Base-by-base conservation (phyloP, 2,113 vertebrate genomes). In the Chaenogobius annularis region DNA sequence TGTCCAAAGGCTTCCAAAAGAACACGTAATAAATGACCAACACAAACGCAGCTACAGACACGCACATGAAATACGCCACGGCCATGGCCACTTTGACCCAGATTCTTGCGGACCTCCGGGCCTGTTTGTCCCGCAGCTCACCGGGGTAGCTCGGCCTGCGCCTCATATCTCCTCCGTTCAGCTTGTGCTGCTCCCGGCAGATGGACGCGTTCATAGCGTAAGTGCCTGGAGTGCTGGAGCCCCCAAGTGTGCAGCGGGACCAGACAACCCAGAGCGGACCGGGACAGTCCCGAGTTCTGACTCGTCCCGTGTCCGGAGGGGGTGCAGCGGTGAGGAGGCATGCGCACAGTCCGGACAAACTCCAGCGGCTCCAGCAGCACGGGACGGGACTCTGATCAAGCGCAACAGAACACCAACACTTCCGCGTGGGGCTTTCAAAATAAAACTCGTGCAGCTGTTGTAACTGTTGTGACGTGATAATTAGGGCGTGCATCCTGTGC, bases 81-180 rank as follows among this genome's bases (percentile, higher is more conserved):
- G 95, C 93, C 58, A 95, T 95, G 1, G 94, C 94, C 71, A 96
- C 92, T 81, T 95, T 95, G 68, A 96, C 89, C 96, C 96, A 96
- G 15, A 94, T 92, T 74, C 92, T 94, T 23, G 91, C 92, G 37
- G 90, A 91, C 83, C 91, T 85, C 72, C 85, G 93, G 75, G 82
- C 86, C 74, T 91, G 91, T 46, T 85, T 93, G 66, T 87, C 89
- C 85, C 93, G 91, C 80, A 92, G 94, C 61, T 95, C 94, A 0
- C 89, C 94, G 11, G 94, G 92, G 0, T 92, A 95, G 81, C 93
- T 95, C 69, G 93, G 91, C 88, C 93, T 87, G 78, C 93, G 81
- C 75, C 90, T 84, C 80, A 73, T 64, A 85, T 91, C 90, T 79
- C 35, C 61, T 40, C 92, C 89, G 89, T 92, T 89, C 56, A 81